A percentile compares a stretch with the other conserved stretches of the same genome.
Conservation (phyloP, 2,888 invertebrate genomes). For the Hyles lineata region DNA sequence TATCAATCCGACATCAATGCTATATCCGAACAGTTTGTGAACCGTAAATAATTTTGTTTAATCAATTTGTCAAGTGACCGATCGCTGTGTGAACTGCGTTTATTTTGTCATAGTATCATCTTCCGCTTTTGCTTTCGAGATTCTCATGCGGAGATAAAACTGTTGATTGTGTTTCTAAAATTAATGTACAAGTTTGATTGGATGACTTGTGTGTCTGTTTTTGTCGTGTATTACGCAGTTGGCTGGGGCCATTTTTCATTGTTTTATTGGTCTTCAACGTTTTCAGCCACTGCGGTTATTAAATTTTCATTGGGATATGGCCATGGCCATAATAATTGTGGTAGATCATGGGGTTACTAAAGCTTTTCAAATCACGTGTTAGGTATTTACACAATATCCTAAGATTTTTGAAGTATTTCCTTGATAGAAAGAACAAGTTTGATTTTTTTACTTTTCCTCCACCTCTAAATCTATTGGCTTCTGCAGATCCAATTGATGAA, state of each 20-base stretch:
- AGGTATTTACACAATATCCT: too few relatives aligned
- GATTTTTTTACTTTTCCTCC: too few relatives aligned
- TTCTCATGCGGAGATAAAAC: constrained; percentile 7
- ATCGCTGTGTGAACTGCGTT: constrained; percentile 31
- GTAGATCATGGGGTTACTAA: background rate
- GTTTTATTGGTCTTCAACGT: background rate
- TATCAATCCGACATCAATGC: constrained; percentile 37
- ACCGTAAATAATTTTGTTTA: constrained; percentile 31
- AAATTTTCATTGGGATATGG: background rate
- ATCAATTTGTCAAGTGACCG: constrained; percentile 36
- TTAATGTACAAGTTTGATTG: constrained; percentile 19
- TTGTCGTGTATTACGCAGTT: constrained; percentile 13
- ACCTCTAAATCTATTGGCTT: too few relatives aligned
- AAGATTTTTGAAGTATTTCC: too few relatives aligned
- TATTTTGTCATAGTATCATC: constrained; percentile 6
- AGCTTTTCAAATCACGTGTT: too few relatives aligned
- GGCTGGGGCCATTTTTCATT: background rate
- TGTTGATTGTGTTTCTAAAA: constrained; percentile 23
- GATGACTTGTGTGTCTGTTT: constrained; percentile 11
- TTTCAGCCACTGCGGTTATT: background rate
- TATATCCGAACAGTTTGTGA: constrained; percentile 30
- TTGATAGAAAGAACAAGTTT: too few relatives aligned
- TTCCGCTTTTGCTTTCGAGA: constrained; percentile 1
- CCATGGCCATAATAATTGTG: background rate
- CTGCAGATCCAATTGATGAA: too few relatives aligned